A percentile compares a stretch with the other conserved stretches of the same genome.
These are phyloP conservation scores for Chironomus striatipennis DNA, from an alignment of 1,140 invertebrate species.

Conservation along the genomic window DNA sequence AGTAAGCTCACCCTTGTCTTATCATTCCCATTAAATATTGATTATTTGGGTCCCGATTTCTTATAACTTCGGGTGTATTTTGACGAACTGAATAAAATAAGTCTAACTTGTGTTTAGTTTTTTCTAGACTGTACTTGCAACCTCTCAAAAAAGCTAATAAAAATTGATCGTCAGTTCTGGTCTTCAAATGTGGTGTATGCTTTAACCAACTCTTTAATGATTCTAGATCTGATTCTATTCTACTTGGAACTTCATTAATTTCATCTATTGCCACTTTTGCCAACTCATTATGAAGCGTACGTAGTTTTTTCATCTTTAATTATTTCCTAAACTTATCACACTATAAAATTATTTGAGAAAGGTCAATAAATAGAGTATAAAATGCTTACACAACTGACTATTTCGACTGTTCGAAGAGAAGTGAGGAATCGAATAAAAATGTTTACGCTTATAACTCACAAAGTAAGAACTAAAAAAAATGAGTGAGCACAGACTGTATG, in stretches of 20 bases:
- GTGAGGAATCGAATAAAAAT: neutral
- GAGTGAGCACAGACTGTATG: too few relatives aligned
- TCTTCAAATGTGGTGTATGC: constrained; percentile 49
- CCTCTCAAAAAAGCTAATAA: constrained; percentile 52
- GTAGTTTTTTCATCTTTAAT: constrained; percentile 37
- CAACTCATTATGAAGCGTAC: constrained; percentile 41
- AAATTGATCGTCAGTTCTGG: constrained; percentile 42
- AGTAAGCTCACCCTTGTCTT: constrained; percentile 41
- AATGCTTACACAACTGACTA: neutral
- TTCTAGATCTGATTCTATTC: constrained; percentile 42
- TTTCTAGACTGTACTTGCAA: constrained; percentile 58
- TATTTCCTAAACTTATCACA: neutral
- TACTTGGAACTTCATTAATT: constrained; percentile 47
- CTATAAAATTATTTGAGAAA: constrained; percentile 3
- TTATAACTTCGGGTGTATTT: constrained; percentile 44
- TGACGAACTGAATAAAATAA: constrained; percentile 51
- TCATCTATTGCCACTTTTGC: constrained; percentile 45
- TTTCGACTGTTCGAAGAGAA: neutral
- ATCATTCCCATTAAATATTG: constrained; percentile 41
- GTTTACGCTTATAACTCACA: too few relatives aligned
- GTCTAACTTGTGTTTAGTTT: constrained; percentile 54
- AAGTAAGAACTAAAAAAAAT: too few relatives aligned
- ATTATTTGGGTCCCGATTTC: constrained; percentile 38
- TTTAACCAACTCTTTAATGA: constrained; percentile 51
- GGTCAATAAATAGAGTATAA: neutral